A percentile compares a stretch with the other conserved stretches of the same genome.
Conservation (phyloP, 2,113 vertebrate species). For the Danionella cerebrum region DNA sequence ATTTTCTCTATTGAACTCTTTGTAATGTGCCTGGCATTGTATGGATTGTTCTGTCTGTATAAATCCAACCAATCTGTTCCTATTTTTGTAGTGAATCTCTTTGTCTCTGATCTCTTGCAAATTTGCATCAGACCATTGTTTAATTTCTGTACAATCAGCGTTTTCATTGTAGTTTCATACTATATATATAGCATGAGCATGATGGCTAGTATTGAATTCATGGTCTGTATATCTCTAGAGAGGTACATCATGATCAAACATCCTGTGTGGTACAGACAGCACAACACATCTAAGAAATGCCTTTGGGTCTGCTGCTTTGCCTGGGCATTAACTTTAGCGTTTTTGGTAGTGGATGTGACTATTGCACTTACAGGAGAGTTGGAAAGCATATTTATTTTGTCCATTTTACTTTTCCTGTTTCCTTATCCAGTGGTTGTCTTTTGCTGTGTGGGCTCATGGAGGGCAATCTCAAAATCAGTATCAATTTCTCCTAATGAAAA, state of each 20-base stretch:
- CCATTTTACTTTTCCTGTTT: not conserved
- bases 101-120: constrained; percentile 15
- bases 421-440: constrained; percentile 23
- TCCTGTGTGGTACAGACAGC: constrained; percentile 26
- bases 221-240: constrained; percentile 28
- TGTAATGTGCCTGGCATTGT: not conserved
- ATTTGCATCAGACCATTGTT: not conserved
- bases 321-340: not conserved
- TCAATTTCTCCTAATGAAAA: constrained; percentile 3
- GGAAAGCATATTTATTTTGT: not conserved
- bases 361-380: not conserved
- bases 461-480: not conserved
- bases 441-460: constrained; percentile 10
- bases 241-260: constrained; percentile 22
- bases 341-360: not conserved
- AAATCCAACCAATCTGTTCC: not conserved
- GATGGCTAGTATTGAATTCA: constrained; percentile 11
- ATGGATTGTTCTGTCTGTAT: constrained; percentile 12
- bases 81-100: constrained; percentile 25
- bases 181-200: not conserved
- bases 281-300: not conserved
- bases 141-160: not conserved
- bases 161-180: not conserved
- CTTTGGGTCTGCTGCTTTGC: not conserved
- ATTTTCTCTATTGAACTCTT: not conserved